phyloP scores from a whole-genome alignment of 1,140 invertebrate genomes.

The Vanessa atalanta region DNA sequence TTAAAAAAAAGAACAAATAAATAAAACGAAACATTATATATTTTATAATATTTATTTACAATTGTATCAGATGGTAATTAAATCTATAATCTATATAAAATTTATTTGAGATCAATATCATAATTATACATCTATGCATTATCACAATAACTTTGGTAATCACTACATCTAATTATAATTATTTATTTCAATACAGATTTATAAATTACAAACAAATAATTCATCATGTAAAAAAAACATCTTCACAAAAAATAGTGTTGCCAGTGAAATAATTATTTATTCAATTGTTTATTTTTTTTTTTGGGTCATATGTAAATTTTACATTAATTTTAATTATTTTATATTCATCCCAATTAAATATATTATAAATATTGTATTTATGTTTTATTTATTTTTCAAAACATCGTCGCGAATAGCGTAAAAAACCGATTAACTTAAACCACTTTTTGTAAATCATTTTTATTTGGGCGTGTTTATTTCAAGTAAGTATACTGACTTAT shows the following conservation, averaged over 20 bases:
- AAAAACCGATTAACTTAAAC: too few relatives aligned
- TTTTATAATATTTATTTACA: conserved; percentile 39
- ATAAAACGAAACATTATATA: conserved; percentile 1
- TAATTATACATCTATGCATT: conserved; percentile 39
- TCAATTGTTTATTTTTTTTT: too few relatives aligned
- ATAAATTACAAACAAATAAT: not conserved
- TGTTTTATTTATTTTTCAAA: too few relatives aligned
- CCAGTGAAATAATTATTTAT: not conserved
- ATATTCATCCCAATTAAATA: too few relatives aligned
- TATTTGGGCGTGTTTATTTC: not conserved
- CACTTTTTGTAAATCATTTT: not conserved
- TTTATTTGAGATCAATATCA: conserved; percentile 52
- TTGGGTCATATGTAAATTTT: too few relatives aligned
- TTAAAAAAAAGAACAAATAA: not conserved
- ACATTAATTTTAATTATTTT: too few relatives aligned
- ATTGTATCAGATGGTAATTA: conserved; percentile 29
- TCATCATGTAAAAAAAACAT: not conserved
- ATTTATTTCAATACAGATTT: not conserved
- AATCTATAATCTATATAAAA: conserved; percentile 22
- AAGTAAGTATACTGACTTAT: not conserved
- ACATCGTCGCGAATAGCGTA: too few relatives aligned
- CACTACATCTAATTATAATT: not conserved
- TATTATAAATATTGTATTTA: too few relatives aligned
- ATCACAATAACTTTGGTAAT: conserved; percentile 65
- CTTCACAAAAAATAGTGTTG: not conserved